A percentile compares a stretch with the other conserved stretches of the same genome.
Conservation (phyloP, 1,140 invertebrate genomes). For the Dryas iulia region DNA sequence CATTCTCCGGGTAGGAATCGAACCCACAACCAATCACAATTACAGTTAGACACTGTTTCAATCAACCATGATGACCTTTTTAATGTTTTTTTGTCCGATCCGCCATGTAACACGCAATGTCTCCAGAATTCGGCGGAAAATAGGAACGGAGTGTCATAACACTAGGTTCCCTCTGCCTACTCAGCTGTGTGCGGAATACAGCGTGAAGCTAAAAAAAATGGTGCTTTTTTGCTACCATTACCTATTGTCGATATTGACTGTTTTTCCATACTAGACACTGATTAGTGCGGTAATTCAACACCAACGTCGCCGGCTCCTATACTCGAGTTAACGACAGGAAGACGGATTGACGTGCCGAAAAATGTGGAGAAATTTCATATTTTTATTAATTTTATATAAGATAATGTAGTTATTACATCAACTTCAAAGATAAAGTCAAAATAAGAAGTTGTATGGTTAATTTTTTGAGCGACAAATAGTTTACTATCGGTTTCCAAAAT, state of each 20-base stretch:
- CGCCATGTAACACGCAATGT: background rate
- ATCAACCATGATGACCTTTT: too few relatives aligned
- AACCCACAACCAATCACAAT: too few relatives aligned
- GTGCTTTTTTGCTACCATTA: constrained; percentile 22
- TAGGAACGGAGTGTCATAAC: background rate
- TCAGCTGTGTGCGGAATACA: background rate
- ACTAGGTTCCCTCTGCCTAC: background rate
- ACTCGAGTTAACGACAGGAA: background rate
- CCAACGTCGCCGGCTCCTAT: background rate
- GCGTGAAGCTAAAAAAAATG: too few relatives aligned
- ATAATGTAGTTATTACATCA: background rate
- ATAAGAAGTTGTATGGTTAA: too few relatives aligned
- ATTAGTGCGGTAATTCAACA: constrained; percentile 35
- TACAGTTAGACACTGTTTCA: too few relatives aligned
- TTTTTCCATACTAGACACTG: constrained; percentile 39
- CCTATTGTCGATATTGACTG: background rate
- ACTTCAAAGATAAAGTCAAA: too few relatives aligned
- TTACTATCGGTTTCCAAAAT: too few relatives aligned
- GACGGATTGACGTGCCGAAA: background rate
- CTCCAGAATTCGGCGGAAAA: too few relatives aligned
- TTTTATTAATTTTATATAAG: background rate
- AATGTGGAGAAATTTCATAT: background rate
- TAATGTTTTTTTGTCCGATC: too few relatives aligned
- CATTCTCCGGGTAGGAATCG: too few relatives aligned
- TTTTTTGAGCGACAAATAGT: too few relatives aligned